Percentiles rank a stretch among this genome's conserved stretches.
Conservation (phyloP, 2,888 invertebrate species). For the Caenorhabditis plicata region DNA sequence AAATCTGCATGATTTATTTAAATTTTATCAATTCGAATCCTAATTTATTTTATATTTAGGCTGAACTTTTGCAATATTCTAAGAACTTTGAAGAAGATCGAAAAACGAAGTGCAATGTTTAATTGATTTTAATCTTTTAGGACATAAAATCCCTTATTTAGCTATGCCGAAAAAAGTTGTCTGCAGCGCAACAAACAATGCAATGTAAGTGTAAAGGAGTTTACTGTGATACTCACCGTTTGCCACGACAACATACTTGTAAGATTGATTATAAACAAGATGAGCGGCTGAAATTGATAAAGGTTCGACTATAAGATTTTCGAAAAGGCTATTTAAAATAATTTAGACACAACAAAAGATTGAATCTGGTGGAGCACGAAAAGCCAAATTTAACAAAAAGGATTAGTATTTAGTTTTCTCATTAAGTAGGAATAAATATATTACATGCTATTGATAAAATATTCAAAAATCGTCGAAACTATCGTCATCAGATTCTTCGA, state of each 20-base stretch:
- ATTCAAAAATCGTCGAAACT: slow-evolving; percentile 18
- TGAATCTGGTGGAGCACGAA: slow-evolving; percentile 21
- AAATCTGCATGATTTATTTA: no score
- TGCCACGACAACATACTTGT: slow-evolving; percentile 42
- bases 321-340: no score
- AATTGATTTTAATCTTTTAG: neutral
- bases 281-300: slow-evolving; percentile 41
- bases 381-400: slow-evolving; percentile 14
- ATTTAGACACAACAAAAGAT: no score
- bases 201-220: slow-evolving; percentile 36
- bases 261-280: slow-evolving; percentile 50
- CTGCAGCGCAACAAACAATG: slow-evolving; percentile 40
- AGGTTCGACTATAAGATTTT: no score
- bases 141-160: slow-evolving; percentile 4
- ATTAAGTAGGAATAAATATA: neutral
- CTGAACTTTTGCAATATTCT: neutral
- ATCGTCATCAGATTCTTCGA: slow-evolving; percentile 27
- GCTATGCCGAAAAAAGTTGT: slow-evolving; percentile 40
- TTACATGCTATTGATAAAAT: no score
- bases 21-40: no score
- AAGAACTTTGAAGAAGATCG: slow-evolving; percentile 16
- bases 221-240: slow-evolving; percentile 47
- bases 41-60: no score
- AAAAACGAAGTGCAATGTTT: slow-evolving; percentile 39
- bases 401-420: neutral